These are phyloP conservation scores for Antedon mediterranea DNA, from an alignment of 53 echinoderm and acorn worm genomes.

Conservation along the genomic window DNA sequence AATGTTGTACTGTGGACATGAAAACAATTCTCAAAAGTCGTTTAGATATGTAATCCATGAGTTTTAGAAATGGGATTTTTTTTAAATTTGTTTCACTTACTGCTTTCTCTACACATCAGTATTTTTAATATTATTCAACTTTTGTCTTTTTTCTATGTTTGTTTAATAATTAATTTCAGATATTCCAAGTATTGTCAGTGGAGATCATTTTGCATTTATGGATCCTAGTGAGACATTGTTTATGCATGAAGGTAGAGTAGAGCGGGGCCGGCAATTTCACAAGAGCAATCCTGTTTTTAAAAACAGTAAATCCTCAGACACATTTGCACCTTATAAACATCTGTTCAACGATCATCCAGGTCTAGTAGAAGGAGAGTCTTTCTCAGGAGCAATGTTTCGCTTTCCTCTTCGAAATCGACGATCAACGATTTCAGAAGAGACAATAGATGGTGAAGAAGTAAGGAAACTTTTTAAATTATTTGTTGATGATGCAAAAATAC, in stretches of 20 bases:
- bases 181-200: constrained; percentile 23
- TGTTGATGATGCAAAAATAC: constrained; percentile 14
- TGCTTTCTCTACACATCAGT: not conserved
- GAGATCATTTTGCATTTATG: constrained; percentile 1
- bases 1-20: too few species aligned
- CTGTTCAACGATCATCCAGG: not conserved
- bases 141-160: too few species aligned
- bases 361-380: not conserved
- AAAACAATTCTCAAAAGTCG: too few species aligned
- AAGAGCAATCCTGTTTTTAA: not conserved
- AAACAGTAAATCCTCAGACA: not conserved
- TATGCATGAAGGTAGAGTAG: not conserved
- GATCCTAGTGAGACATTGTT: constrained; percentile 16
- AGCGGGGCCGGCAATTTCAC: not conserved
- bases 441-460: not conserved
- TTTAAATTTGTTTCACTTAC: too few species aligned
- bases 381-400: constrained; percentile 12
- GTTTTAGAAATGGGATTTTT: too few species aligned
- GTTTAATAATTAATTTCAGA: not conserved
- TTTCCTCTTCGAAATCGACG: constrained; percentile 4
- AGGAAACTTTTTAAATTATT: constrained; percentile 7
- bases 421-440: not conserved
- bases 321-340: constrained; percentile 14
- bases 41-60: too few species aligned
- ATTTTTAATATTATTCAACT: too few species aligned